Evolutionary conservation across 2,797 vertebrate genomes (phyloP), one percentile per base, ranked within the genome.

Genomic region (Cynodonichthys magdalenae): DNA sequence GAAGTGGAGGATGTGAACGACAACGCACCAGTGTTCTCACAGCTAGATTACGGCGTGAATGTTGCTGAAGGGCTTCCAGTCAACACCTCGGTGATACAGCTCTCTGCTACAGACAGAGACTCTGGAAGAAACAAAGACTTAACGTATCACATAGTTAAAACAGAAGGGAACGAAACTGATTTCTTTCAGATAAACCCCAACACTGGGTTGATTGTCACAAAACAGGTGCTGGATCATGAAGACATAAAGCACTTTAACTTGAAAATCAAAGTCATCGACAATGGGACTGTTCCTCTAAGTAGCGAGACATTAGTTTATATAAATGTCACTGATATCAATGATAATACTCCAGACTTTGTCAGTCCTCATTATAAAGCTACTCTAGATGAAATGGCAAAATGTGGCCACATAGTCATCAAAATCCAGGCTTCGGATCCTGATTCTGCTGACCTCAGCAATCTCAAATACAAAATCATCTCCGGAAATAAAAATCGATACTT

Each of bases 381-480:
- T 14, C 88, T 99, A 48, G 96, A 96, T 36, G 95, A 99, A 89
- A 92, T 94, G 92, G 97, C 96, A 12, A 96, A 92, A 0, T 99
- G 98, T 56, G 97, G 96, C 20, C 96, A 99, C 71, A 92, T 97
- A 0, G 95, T 99, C 58, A 92, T 99, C 65, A 98, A 96, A 91
- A 95, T 99, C 51, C 97, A 99, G 76, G 98, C 96, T n/a, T 94
- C 95, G 55, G 98, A 99, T 68, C 94, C 94, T 0, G 98, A 99
- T 27, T 90, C 88, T 0, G 88, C 80, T 20, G 95, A 98, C 54
- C 74, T 87, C 8, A 90, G 92, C 17, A 92, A 90, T 3, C 91
- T 99, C 51, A 93, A 95, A 58, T 99, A 99, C 1, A 93, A 95
- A 84, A 99, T 99, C 64, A 91, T 98, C 44, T 97, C 96, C 0